These are phyloP conservation scores for Zosterops hypoxanthus DNA, from an alignment of 2,113 vertebrate genomes.

Conservation along the genomic window DNA sequence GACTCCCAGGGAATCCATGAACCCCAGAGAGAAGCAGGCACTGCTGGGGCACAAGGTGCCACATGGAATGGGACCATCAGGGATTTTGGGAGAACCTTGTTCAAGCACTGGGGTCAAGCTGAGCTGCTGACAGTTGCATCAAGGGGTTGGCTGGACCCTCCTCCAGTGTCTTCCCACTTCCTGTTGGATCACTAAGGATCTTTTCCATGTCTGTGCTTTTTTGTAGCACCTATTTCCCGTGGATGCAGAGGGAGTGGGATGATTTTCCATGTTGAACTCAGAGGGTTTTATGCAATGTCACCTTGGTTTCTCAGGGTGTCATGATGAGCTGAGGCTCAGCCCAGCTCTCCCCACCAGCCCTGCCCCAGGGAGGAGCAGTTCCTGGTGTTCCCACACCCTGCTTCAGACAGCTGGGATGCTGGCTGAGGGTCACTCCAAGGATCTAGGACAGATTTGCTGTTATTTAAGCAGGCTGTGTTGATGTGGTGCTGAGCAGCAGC, in stretches of 20 bases:
- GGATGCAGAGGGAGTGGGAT: background rate
- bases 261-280: accelerated
- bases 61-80: accelerated
- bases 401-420: background rate
- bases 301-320: background rate
- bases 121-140: background rate
- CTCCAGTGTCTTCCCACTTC: background rate
- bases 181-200: accelerated
- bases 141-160: background rate
- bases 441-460: background rate
- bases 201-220: background rate
- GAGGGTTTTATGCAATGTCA: background rate
- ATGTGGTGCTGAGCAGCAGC: background rate
- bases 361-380: background rate
- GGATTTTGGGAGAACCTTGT: background rate
- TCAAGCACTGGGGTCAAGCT: accelerated
- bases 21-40: background rate
- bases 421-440: background rate
- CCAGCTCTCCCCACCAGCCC: background rate
- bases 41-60: background rate
- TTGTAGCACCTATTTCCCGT: background rate
- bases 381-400: background rate
- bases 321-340: background rate
- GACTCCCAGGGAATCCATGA: no score
- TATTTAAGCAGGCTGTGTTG: background rate